phyloP scores from a whole-genome alignment of 2,888 invertebrate species.

The Drosophila infuscata region DNA sequence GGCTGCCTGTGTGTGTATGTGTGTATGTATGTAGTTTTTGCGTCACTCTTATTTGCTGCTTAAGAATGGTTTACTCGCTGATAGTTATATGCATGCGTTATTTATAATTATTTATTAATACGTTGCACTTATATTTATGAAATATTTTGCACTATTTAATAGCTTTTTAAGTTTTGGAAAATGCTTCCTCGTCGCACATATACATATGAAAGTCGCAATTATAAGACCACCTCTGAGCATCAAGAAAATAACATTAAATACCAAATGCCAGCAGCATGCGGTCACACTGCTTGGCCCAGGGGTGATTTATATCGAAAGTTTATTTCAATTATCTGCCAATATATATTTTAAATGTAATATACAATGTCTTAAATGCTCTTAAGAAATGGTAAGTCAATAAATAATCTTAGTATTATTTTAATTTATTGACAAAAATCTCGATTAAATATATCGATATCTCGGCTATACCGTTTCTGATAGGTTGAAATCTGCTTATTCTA shows the following conservation, averaged over 20 bases:
- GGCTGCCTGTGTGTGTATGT: conserved; percentile 46
- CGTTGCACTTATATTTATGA: conserved; percentile 65
- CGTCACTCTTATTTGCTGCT: conserved; percentile 50
- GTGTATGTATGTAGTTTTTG: conserved; percentile 50
- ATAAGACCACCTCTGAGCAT: conserved; percentile 34
- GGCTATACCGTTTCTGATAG: background rate
- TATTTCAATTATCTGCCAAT: background rate
- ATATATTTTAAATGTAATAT: background rate
- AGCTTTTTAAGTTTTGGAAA: conserved; percentile 59
- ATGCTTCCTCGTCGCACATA: conserved; percentile 72
- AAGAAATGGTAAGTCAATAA: background rate
- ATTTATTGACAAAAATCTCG: background rate
- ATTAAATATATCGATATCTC: background rate
- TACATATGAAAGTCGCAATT: conserved; percentile 51
- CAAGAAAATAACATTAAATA: conserved; percentile 30
- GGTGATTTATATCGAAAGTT: background rate
- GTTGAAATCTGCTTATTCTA: background rate
- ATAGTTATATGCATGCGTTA: conserved; percentile 42
- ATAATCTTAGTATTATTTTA: background rate
- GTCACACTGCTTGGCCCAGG: conserved; percentile 12
- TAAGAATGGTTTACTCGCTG: conserved; percentile 28
- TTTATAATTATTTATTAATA: conserved; percentile 41
- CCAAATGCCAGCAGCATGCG: background rate
- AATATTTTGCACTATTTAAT: conserved; percentile 70
- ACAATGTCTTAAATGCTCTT: background rate